Evolutionary conservation across 1,140 invertebrate species (phyloP).

Genomic region (Eurytemora carolleeae): DNA sequence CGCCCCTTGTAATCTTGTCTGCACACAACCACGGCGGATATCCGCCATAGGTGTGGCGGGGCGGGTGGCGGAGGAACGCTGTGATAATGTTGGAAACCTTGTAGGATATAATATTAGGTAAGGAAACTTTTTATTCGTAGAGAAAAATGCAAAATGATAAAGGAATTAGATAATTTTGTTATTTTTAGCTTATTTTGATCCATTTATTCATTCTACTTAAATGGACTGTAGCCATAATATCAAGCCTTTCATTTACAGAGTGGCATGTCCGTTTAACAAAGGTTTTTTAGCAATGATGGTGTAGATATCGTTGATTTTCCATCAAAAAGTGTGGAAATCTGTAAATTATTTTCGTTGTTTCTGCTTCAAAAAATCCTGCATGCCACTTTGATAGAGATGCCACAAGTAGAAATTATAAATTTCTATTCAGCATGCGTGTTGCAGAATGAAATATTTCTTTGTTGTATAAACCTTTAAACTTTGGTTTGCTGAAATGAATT

Average conservation of each 20-base stretch:
- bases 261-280: not conserved
- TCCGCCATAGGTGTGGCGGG: slow-evolving; percentile 65
- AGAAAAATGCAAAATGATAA: not conserved
- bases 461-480: not conserved
- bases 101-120: slow-evolving; percentile 83
- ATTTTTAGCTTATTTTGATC: not conserved
- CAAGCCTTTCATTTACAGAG: not conserved
- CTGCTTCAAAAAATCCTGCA: too few species aligned
- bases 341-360: too few species aligned
- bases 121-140: slow-evolving; percentile 20
- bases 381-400: too few species aligned
- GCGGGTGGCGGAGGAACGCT: slow-evolving; percentile 52
- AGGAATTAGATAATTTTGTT: not conserved
- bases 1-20: slow-evolving; percentile 40
- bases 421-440: too few species aligned
- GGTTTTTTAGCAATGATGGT: not conserved
- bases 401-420: too few species aligned
- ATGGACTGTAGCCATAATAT: not conserved
- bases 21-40: slow-evolving; percentile 74
- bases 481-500: not conserved
- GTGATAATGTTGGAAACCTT: slow-evolving; percentile 60
- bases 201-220: not conserved
- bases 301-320: too few species aligned
- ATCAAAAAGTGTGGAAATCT: too few species aligned
- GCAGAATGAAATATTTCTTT: not conserved